Percentiles rank a stretch among this genome's conserved stretches.
Evolutionary conservation across 2,113 vertebrate species (phyloP).

Genomic region (Pygathrix nemaeus): DNA sequence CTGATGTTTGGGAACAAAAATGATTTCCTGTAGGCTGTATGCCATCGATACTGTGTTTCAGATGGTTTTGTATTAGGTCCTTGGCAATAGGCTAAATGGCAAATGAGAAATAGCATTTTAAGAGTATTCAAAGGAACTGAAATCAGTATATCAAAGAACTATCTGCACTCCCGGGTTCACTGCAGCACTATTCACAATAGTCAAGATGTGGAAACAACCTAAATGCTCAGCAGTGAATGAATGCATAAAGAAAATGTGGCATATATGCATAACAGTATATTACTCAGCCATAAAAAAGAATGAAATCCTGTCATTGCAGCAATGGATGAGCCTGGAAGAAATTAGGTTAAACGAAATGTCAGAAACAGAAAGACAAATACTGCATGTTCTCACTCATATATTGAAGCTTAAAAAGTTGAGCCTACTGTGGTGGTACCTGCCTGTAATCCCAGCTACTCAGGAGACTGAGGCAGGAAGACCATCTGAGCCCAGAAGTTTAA

Average conservation of each 20-base stretch:
- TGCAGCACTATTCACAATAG: neutral
- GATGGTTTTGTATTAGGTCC: neutral
- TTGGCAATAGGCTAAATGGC: constrained; percentile 6
- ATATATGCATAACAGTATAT: neutral
- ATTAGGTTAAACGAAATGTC: neutral
- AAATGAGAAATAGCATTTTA: neutral
- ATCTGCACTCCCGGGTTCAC: neutral
- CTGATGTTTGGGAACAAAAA: neutral
- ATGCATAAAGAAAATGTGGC: neutral
- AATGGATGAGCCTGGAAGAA: neutral
- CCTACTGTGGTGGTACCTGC: neutral
- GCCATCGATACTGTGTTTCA: neutral
- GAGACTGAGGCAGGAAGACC: neutral
- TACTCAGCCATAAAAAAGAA: neutral
- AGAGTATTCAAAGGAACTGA: neutral
- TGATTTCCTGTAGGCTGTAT: neutral
- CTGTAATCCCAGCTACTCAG: neutral
- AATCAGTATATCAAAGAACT: neutral
- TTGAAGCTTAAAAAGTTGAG: neutral
- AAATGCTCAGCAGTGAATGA: neutral
- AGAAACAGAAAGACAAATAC: neutral
- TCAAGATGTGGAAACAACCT: neutral
- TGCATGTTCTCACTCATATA: neutral
- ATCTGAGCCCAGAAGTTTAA: neutral
- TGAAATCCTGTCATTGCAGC: neutral